phyloP scores from a whole-genome alignment of 1,140 invertebrate genomes.

The Calliopsis andreniformis region DNA sequence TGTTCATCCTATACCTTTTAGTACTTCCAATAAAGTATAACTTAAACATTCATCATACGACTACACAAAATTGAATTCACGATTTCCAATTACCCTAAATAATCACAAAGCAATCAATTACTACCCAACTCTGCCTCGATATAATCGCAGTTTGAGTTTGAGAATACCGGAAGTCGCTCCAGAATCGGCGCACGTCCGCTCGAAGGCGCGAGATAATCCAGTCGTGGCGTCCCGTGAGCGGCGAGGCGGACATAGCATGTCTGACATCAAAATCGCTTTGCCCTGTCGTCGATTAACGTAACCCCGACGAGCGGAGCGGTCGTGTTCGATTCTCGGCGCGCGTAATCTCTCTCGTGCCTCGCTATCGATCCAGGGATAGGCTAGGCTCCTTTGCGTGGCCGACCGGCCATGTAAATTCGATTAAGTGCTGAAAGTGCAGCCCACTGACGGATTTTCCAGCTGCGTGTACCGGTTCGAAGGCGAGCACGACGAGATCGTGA shows the following conservation, averaged over 20 bases:
- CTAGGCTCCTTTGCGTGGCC: conserved; percentile 55
- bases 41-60: too few species aligned
- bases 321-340: conserved; percentile 10
- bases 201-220: conserved; percentile 13
- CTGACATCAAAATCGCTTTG: conserved; percentile 34
- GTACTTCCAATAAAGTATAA: too few species aligned
- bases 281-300: conserved; percentile 44
- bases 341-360: conserved; percentile 40
- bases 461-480: conserved; percentile 93
- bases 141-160: too few species aligned
- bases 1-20: too few species aligned
- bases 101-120: too few species aligned
- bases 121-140: too few species aligned
- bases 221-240: not conserved
- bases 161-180: too few species aligned
- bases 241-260: not conserved
- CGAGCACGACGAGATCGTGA: conserved; percentile 88
- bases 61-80: too few species aligned
- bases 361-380: conserved; percentile 47
- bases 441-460: conserved; percentile 80
- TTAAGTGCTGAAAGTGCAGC: conserved; percentile 61
- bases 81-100: too few species aligned
- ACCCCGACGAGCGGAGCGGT: not conserved
- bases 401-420: conserved; percentile 58
- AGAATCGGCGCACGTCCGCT: not conserved